Evolutionary conservation across 2,113 vertebrate genomes (phyloP).

Genomic region (Neogobius melanostomus): DNA sequence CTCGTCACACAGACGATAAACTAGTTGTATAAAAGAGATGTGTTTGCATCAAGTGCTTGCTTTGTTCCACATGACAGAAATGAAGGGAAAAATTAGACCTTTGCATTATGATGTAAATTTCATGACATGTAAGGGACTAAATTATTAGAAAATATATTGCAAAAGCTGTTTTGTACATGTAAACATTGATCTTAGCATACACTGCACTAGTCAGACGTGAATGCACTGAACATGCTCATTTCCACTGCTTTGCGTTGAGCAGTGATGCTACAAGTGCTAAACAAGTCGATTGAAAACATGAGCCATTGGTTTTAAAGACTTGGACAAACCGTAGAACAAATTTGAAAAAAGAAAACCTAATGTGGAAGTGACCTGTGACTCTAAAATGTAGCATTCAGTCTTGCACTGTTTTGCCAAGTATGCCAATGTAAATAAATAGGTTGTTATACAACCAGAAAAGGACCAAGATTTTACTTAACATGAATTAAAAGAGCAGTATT

Average conservation of each 20-base stretch:
- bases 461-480: neutral
- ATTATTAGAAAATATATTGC: neutral
- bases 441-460: neutral
- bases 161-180: neutral
- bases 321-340: no score
- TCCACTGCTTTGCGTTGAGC: neutral
- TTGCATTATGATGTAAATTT: conserved; percentile 4
- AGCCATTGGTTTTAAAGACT: neutral
- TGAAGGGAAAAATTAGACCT: neutral
- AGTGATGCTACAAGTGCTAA: neutral
- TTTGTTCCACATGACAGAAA: neutral
- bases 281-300: neutral
- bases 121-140: conserved; percentile 1
- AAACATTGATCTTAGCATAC: neutral
- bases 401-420: neutral
- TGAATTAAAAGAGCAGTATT: neutral
- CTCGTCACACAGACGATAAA: conserved; percentile 11
- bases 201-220: neutral
- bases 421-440: neutral
- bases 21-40: conserved; percentile 15
- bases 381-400: neutral
- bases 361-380: no score
- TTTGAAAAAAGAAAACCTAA: no score
- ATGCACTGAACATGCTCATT: neutral
- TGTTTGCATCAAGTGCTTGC: conserved; percentile 9